A percentile compares a stretch with the other conserved stretches of the same genome.
These are phyloP conservation scores for Lepidothrix coronata DNA, from an alignment of 2,113 vertebrate species.

Conservation along the genomic window DNA sequence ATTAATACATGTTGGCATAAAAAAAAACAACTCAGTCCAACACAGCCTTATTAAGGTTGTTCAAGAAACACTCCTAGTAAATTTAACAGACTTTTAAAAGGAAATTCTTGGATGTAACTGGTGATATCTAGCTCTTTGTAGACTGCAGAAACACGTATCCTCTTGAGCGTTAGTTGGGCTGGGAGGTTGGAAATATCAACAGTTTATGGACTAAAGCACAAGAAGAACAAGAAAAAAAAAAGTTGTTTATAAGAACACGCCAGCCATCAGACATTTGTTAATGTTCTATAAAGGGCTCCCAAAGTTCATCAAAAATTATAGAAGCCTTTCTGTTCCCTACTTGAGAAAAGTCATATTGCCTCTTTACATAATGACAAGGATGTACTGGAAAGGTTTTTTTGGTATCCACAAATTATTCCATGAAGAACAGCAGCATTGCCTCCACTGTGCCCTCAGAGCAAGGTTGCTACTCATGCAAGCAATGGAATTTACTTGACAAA, in stretches of 20 bases:
- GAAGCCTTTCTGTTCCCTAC: not conserved
- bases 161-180: conserved; percentile 4
- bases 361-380: not conserved
- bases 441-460: not conserved
- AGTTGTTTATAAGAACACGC: not conserved
- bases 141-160: not conserved
- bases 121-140: not conserved
- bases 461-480: not conserved
- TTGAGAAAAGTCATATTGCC: not conserved
- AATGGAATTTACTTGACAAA: not conserved
- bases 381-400: not conserved
- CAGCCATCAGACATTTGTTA: not conserved
- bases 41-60: not conserved
- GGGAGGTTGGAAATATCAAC: not conserved
- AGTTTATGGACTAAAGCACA: not conserved
- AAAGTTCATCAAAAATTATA: conserved; percentile 13
- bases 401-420: not conserved
- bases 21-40: not conserved
- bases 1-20: not conserved
- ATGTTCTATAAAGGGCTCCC: not conserved
- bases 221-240: not conserved
- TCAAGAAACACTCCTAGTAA: not conserved
- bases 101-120: not conserved
- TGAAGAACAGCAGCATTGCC: not conserved
- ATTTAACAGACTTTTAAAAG: not conserved